A percentile compares a stretch with the other conserved stretches of the same genome.
Evolutionary conservation across 2,797 vertebrate genomes (phyloP).

Genomic region (Ammospiza maritima): DNA sequence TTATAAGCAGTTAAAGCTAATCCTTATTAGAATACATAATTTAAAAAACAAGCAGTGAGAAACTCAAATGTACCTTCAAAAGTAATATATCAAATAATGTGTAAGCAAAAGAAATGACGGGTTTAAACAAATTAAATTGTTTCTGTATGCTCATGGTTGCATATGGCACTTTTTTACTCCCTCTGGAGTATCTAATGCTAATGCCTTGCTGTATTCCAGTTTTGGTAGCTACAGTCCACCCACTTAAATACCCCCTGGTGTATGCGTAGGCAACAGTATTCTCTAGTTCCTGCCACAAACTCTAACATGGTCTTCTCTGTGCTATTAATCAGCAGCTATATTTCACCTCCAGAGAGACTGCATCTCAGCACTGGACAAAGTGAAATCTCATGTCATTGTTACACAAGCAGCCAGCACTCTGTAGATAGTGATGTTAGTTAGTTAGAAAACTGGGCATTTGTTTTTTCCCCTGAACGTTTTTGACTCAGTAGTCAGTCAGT

Average conservation of each 20-base stretch:
- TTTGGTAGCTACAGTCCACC: constrained; percentile 45
- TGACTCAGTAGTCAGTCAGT: not conserved
- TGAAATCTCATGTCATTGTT: not conserved
- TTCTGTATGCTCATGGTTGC: not conserved
- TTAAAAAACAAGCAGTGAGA: not conserved
- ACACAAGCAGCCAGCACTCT: not conserved
- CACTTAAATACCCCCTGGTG: constrained; percentile 35
- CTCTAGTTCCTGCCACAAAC: constrained; percentile 24
- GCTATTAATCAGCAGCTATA: constrained; percentile 14
- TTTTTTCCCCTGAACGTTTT: not conserved
- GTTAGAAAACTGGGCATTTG: not conserved
- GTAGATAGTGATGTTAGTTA: not conserved
- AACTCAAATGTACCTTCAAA: not conserved
- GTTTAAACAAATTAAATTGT: constrained; percentile 2
- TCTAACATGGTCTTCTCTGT: not conserved
- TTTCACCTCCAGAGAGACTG: not conserved
- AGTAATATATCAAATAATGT: not conserved
- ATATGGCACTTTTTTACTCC: not conserved
- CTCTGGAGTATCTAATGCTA: not conserved
- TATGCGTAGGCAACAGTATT: not conserved
- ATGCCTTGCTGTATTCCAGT: constrained; percentile 5
- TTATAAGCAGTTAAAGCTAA: not conserved
- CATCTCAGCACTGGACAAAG: not conserved
- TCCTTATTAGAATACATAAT: not conserved
- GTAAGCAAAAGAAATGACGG: not conserved